A percentile compares a stretch with the other conserved stretches of the same genome.
Conservation (phyloP, 1,140 invertebrate genomes). For the Drosophila sulfurigaster region DNA sequence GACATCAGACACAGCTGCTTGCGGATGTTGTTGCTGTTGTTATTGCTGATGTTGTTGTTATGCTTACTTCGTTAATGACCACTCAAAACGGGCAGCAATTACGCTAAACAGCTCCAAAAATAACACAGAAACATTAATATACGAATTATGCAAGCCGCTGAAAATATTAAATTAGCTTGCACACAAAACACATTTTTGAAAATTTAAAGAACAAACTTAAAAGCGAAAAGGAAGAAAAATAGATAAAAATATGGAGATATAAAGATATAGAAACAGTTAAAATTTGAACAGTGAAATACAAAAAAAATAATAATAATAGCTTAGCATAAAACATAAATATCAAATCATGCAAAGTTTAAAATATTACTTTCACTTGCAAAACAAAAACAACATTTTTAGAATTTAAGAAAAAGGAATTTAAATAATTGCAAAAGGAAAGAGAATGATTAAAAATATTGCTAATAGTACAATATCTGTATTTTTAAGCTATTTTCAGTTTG, state of each 20-base stretch:
- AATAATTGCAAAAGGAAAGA: no score
- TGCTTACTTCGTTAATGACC: constrained; percentile 59
- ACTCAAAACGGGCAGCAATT: constrained; percentile 58
- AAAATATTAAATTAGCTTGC: constrained; percentile 21
- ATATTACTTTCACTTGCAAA: no score
- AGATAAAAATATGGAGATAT: no score
- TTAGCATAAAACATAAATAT: background rate
- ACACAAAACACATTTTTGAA: background rate
- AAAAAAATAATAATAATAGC: background rate
- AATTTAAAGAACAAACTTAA: background rate
- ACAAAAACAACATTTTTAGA: no score
- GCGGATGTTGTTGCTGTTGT: constrained; percentile 32
- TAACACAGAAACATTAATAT: constrained; percentile 18
- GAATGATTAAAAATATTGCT: no score
- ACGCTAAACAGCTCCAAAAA: constrained; percentile 59
- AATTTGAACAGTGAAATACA: no score
- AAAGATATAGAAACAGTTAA: no score
- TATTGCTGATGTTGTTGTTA: constrained; percentile 34
- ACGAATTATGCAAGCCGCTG: constrained; percentile 1
- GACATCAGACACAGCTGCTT: constrained; percentile 16
- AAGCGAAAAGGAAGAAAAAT: no score
- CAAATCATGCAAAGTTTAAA: no score
- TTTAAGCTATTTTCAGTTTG: no score
- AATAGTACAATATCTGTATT: no score
- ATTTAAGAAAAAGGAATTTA: no score